Percentiles rank a stretch among this genome's conserved stretches.
phyloP scores from a whole-genome alignment of 1,140 invertebrate species.

The Eubasilissa regina region DNA sequence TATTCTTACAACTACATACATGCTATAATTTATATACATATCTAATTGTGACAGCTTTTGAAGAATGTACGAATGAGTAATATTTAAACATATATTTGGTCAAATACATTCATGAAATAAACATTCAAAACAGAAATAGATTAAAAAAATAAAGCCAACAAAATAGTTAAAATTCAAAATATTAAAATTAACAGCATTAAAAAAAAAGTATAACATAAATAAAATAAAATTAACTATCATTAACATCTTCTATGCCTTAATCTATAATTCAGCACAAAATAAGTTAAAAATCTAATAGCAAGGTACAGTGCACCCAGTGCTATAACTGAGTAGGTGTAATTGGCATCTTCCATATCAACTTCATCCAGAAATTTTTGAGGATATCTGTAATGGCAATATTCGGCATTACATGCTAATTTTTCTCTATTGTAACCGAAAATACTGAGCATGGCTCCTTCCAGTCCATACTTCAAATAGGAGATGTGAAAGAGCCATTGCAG shows the following conservation, averaged over 20 bases:
- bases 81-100: not conserved
- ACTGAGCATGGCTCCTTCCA: slow-evolving; percentile 79
- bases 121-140: too few species aligned
- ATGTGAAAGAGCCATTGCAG: slow-evolving; percentile 90
- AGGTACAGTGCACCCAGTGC: slow-evolving; percentile 76
- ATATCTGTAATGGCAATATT: slow-evolving; percentile 81
- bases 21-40: too few species aligned
- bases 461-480: slow-evolving; percentile 86
- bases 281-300: slow-evolving; percentile 77
- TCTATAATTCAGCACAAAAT: slow-evolving; percentile 77
- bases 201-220: not conserved
- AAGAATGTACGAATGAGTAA: too few species aligned
- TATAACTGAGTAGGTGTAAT: slow-evolving; percentile 73
- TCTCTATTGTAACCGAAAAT: slow-evolving; percentile 79
- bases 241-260: slow-evolving; percentile 71
- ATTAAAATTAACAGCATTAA: not conserved
- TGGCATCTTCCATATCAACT: slow-evolving; percentile 81
- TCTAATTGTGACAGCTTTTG: too few species aligned
- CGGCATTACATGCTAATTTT: slow-evolving; percentile 76
- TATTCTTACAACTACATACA: too few species aligned
- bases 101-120: not conserved
- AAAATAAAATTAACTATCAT: not conserved
- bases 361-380: slow-evolving; percentile 81
- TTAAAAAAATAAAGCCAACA: not conserved
- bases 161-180: not conserved